Conservation (phyloP, 1,140 invertebrate species). For the Pollicipes pollicipes region DNA sequence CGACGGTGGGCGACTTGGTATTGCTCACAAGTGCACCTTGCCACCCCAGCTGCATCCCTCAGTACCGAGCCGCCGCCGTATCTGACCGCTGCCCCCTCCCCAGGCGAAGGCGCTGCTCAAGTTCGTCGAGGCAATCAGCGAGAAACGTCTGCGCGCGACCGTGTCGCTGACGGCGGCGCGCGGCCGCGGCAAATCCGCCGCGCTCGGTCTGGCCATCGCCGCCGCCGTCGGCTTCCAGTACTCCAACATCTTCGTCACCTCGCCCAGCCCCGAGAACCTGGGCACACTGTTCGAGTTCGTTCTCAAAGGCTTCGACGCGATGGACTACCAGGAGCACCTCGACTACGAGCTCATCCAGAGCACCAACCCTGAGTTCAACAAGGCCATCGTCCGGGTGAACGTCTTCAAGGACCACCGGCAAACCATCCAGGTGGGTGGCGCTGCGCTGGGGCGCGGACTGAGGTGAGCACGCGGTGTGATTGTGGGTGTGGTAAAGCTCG, state of each 20-base stretch:
- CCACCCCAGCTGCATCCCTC: too few relatives aligned
- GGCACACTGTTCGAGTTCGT: constrained; percentile 96
- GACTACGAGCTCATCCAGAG: constrained; percentile 94
- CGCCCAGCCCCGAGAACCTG: constrained; percentile 94
- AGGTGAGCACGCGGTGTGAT: background rate
- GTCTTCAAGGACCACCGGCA: constrained; percentile 79
- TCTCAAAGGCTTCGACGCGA: constrained; percentile 85
- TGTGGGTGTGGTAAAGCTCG: too few relatives aligned
- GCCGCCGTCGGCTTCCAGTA: constrained; percentile 73
- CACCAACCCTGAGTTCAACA: constrained; percentile 90
- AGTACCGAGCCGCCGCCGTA: too few relatives aligned
- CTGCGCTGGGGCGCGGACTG: background rate
- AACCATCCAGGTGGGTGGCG: constrained; percentile 61
- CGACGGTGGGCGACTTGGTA: too few relatives aligned
- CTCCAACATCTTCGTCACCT: constrained; percentile 95
- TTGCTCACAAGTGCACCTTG: too few relatives aligned
- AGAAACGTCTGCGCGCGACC: constrained; percentile 74
- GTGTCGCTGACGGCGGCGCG: constrained; percentile 88
- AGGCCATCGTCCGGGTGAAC: constrained; percentile 86
- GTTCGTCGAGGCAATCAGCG: constrained; percentile 86
- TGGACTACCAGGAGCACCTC: constrained; percentile 89
- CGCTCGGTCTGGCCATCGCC: constrained; percentile 82
- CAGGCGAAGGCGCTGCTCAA: constrained; percentile 74
- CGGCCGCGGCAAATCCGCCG: constrained; percentile 95
- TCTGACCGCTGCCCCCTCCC: too few relatives aligned